These are phyloP conservation scores for Mechanitis mazaeus DNA, from an alignment of 2,888 invertebrate species.

Conservation along the genomic window DNA sequence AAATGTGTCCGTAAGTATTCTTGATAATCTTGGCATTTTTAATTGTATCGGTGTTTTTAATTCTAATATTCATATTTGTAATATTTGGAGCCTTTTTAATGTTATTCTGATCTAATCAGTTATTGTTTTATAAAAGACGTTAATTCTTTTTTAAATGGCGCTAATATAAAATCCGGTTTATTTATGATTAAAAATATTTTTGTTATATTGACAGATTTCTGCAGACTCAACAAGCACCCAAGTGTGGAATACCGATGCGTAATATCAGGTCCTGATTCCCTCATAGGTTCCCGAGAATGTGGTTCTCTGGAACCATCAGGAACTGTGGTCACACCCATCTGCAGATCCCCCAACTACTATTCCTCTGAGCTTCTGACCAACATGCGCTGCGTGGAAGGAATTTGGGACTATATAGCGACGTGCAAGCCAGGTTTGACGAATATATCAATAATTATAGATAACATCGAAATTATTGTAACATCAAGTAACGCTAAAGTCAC, in stretches of 20 bases:
- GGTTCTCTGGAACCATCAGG: constrained; percentile 40
- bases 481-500: background rate
- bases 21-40: too few species aligned
- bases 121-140: too few species aligned
- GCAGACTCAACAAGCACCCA: constrained; percentile 40
- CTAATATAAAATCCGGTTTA: too few species aligned
- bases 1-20: constrained; percentile 42
- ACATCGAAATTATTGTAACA: background rate
- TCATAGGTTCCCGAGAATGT: constrained; percentile 38
- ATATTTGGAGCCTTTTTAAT: too few species aligned
- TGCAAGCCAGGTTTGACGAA: constrained; percentile 49
- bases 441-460: constrained; percentile 3
- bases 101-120: too few species aligned
- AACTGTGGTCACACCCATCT: constrained; percentile 41
- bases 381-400: constrained; percentile 50
- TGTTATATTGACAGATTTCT: constrained; percentile 38
- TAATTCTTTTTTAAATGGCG: too few species aligned
- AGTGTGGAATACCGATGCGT: constrained; percentile 47
- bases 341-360: constrained; percentile 50
- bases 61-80: too few species aligned
- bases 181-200: too few species aligned
- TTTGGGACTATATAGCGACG: constrained; percentile 44
- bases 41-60: too few species aligned
- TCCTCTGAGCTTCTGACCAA: constrained; percentile 32
- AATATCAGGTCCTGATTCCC: constrained; percentile 24